Percentiles rank a stretch among this genome's conserved stretches.
These are phyloP conservation scores for Corythoichthys haematopterus DNA, from an alignment of 2,113 vertebrate species.

Conservation along the genomic window DNA sequence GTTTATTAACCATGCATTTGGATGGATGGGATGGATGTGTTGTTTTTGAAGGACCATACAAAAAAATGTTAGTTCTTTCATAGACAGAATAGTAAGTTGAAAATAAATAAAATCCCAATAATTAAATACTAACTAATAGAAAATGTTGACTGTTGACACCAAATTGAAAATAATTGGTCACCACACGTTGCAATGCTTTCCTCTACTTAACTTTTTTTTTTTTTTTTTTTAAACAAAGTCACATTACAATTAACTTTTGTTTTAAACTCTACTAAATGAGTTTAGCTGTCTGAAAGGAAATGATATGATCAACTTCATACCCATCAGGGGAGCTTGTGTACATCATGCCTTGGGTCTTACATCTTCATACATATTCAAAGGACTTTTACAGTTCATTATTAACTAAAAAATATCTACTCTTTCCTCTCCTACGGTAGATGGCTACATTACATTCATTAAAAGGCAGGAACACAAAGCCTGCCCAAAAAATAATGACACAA, in stretches of 20 bases:
- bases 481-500: slow-evolving; percentile 65
- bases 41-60: not conserved
- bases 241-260: slow-evolving; percentile 52
- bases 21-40: not conserved
- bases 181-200: slow-evolving; percentile 18
- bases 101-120: not conserved
- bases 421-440: slow-evolving; percentile 48
- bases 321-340: slow-evolving; percentile 74
- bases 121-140: not conserved
- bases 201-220: slow-evolving; percentile 21
- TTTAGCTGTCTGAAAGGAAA: slow-evolving; percentile 61
- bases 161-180: slow-evolving; percentile 9
- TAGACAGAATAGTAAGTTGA: not conserved
- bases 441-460: slow-evolving; percentile 70
- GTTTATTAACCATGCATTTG: no score
- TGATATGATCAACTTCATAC: slow-evolving; percentile 74
- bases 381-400: slow-evolving; percentile 76
- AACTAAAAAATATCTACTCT: slow-evolving; percentile 70
- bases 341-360: slow-evolving; percentile 79
- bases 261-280: slow-evolving; percentile 64
- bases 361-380: slow-evolving; percentile 82
- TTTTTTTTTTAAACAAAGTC: slow-evolving; percentile 35
- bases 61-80: not conserved
- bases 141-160: not conserved
- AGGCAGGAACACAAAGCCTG: slow-evolving; percentile 62